Base-by-base conservation (phyloP, 2,888 invertebrate species). In the Clitarchus hookeri region DNA sequence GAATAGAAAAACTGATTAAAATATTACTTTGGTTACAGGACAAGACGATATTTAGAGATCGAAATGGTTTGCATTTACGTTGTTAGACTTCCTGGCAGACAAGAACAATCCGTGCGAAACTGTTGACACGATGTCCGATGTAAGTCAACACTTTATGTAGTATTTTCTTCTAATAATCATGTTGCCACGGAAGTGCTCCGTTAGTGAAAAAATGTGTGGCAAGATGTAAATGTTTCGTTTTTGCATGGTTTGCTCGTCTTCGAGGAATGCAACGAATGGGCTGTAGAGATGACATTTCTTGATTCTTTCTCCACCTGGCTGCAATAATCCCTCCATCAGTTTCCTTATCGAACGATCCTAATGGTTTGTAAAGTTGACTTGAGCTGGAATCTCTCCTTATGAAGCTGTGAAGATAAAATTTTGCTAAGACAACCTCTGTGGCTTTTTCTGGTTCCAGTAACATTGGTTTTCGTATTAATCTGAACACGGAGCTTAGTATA, bases 261-360 rank as follows among this genome's bases (percentile, higher is more conserved):
- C 89, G 87, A 79, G 88, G 88, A 84, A 88, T 87, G 86, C 83
- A 87, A 83, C 77, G 84, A 82, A 89, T 85, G 86, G 88, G 87
- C 80, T 88, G 79, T 36, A 89, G 84, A 65, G 88, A 87, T 77
- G 85, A 44, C 44, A 77, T 77, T 65, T 84, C 26, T n/a, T 85
- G n/a, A 85, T 89, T 88, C 86, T 88, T 86, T 88, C 89, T 88
- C 89, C 89, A 90, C 54, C 84, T 86, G 82, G 89, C 89, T 83
- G 86, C 84, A 86, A 88, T 86, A 85, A 88, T 44, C 85, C 86
- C 82, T n/a, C 88, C 89, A 87, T 88, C 85, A 84, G 84, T 53
- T 87, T 89, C 88, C 84, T 25, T 86, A 86, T 89, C 89, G 85
- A 89, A 89, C 36, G 86, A 86, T 44, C 88, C 88, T 36, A 77